Base-by-base conservation (phyloP, 2,888 invertebrate species). In the Girardia tigrina region DNA sequence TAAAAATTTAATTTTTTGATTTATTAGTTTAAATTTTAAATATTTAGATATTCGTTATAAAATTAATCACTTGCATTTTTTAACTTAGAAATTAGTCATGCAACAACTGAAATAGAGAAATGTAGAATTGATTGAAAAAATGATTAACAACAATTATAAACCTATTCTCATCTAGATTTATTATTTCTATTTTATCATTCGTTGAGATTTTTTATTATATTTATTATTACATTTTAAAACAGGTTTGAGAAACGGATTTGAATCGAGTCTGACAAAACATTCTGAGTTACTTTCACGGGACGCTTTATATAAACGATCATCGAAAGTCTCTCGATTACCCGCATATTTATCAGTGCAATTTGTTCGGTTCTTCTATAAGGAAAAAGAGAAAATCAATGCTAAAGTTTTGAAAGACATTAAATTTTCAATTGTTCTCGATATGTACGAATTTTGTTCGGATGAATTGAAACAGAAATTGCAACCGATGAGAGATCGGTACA, bases 261-360 rank as follows among this genome's bases (percentile, higher is more conserved):
- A 90, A 83, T 94, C 94, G 12, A 85, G 90, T 90, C 81, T 94
- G 76, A 91, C 90, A 76, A 94, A 94, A 86, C 86, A 89, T 86
- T 93, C 92, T 36, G 87, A 90, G 79, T 88, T 89, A 0, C 86
- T 98, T 79, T 90, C 89, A 78, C 88, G 93, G 80, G 92, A 98
- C 86, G 94, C 95, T 20, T 88, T 90, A 78, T 98, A 92, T 84
- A 90, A 89, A 29, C 94, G 94, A 89, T 90, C 90, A 74, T 75
- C 75, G 12, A 23, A 23, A 27, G 16, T 98, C 80, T 91, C 89
- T 81, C 89, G 98, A 79, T 87, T 99, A 80, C 98, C 98, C 27
- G 94, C 92, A 0, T 98, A 97, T 86, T 86, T 99, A 79, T 91
- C 94, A 0, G 89, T 99, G 78, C 95, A 97, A 84, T 94, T 99